These are phyloP conservation scores for Esox masquinongy DNA, from an alignment of 2,797 vertebrate species.

Conservation along the genomic window DNA sequence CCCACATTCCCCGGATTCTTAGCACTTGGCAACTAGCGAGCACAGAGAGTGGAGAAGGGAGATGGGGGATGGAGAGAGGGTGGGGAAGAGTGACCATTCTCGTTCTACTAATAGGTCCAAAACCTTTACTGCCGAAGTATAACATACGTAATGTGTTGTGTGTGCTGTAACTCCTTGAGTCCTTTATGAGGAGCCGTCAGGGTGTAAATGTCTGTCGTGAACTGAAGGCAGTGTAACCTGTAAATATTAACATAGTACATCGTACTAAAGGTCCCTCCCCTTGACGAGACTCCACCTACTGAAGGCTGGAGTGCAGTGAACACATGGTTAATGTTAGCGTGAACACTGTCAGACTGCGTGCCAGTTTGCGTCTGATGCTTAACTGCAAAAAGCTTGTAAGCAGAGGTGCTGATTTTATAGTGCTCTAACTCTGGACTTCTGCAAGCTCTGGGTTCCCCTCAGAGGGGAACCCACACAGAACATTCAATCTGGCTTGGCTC, in stretches of 20 bases:
- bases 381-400: neutral
- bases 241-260: neutral
- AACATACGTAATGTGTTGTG: neutral
- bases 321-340: neutral
- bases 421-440: neutral
- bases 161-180: neutral
- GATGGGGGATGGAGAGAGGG: slow-evolving; percentile 22
- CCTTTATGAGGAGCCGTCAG: neutral
- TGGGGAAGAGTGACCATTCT: neutral
- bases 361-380: neutral
- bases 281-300: neutral
- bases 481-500: slow-evolving; percentile 35
- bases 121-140: neutral
- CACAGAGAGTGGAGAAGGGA: slow-evolving; percentile 57
- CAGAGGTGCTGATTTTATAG: neutral
- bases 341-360: neutral
- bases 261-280: neutral
- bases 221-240: neutral
- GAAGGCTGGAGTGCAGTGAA: neutral
- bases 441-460: neutral
- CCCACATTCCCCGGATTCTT: slow-evolving; percentile 95
- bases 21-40: slow-evolving; percentile 85
- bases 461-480: slow-evolving; percentile 3
- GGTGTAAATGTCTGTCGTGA: neutral
- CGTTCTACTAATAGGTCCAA: neutral